These are phyloP conservation scores for Protosalanx chinensis DNA, from an alignment of 2,797 vertebrate species.

Conservation along the genomic window DNA sequence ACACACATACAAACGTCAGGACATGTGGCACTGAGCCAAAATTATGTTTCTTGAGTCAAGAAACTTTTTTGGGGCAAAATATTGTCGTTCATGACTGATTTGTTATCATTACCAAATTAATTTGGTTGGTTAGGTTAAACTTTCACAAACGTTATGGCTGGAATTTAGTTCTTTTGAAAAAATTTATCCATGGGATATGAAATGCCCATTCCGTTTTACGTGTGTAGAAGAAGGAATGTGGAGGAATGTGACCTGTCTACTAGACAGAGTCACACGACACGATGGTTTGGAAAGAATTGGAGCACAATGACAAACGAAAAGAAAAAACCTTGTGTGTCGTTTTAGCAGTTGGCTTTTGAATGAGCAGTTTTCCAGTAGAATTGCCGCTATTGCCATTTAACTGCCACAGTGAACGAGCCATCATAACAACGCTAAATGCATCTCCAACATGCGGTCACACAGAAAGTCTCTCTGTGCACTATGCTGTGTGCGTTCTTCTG, in stretches of 20 bases:
- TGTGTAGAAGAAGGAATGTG: conserved; percentile 3
- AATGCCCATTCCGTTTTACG: neutral
- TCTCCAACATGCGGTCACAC: too few relatives aligned
- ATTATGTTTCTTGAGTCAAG: too few relatives aligned
- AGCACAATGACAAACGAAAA: conserved; percentile 50
- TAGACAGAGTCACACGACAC: conserved; percentile 39
- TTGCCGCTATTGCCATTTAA: too few relatives aligned
- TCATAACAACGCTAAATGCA: conserved; percentile 1
- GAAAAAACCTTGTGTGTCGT: conserved; percentile 38
- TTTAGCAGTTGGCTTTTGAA: conserved; percentile 24
- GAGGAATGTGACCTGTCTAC: conserved; percentile 11
- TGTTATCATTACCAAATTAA: too few relatives aligned
- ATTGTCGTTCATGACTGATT: too few relatives aligned
- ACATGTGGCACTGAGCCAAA: too few relatives aligned
- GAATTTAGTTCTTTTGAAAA: neutral
- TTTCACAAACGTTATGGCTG: too few relatives aligned
- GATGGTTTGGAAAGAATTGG: conserved; percentile 51
- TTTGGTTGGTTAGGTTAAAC: too few relatives aligned
- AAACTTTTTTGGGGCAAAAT: too few relatives aligned
- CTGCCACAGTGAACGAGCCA: conserved; percentile 2
- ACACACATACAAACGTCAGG: too few relatives aligned
- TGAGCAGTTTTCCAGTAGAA: conserved; percentile 17
- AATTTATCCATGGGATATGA: neutral
- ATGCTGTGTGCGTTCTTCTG: too few relatives aligned
- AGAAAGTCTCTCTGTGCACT: too few relatives aligned